Conservation (phyloP, 2,797 vertebrate genomes). For the Parambassis ranga region DNA sequence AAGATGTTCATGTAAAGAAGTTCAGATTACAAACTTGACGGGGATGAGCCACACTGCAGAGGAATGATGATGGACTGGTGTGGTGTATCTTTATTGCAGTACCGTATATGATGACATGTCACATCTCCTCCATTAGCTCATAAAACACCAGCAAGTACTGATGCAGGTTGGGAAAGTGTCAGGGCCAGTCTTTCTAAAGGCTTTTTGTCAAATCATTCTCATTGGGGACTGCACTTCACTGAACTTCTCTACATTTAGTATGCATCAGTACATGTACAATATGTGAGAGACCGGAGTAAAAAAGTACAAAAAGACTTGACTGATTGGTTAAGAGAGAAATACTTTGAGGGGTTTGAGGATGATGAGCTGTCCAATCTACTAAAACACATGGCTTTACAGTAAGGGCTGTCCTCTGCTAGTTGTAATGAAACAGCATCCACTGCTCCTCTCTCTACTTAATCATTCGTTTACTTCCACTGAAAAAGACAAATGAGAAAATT, state of each 20-base stretch:
- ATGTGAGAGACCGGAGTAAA: conserved; percentile 68
- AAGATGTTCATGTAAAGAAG: conserved; percentile 66
- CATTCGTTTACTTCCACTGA: conserved; percentile 53
- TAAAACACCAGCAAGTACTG: background rate
- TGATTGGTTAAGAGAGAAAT: conserved; percentile 49
- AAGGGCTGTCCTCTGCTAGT: conserved; percentile 29
- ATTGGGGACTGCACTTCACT: conserved; percentile 24
- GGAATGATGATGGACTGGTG: conserved; percentile 27
- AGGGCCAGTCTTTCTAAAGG: background rate
- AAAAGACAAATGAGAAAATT: conserved; percentile 46
- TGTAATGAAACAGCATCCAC: conserved; percentile 36
- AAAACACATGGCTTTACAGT: conserved; percentile 51
- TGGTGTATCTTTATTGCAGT: conserved; percentile 39
- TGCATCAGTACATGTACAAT: conserved; percentile 34
- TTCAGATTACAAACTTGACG: conserved; percentile 53
- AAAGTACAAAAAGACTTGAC: conserved; percentile 76
- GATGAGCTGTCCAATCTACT: conserved; percentile 42
- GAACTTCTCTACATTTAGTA: conserved; percentile 53
- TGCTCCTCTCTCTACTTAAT: conserved; percentile 32
- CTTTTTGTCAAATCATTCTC: conserved; percentile 1
- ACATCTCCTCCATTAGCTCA: conserved; percentile 13
- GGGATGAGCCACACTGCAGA: conserved; percentile 37
- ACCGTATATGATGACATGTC: conserved; percentile 16
- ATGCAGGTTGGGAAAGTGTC: conserved; percentile 4
- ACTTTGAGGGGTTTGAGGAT: conserved; percentile 17